Conservation (phyloP, 2,888 invertebrate species). For the Liposcelis brunnea region DNA sequence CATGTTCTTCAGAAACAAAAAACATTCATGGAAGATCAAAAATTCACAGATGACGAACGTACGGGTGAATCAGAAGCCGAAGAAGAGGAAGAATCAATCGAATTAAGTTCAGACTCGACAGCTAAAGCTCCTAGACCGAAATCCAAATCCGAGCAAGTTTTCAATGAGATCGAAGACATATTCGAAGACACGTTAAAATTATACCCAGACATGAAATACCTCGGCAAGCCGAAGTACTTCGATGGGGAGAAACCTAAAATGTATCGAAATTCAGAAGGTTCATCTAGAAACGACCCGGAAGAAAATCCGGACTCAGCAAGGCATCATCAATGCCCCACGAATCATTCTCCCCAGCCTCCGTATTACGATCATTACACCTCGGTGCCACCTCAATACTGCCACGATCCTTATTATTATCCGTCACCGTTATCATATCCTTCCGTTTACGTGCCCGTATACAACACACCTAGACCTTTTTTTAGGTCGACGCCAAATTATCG, state of each 20-base stretch:
- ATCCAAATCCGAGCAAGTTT: not conserved
- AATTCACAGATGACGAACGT: no score
- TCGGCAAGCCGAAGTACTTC: not conserved
- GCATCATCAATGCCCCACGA: slow-evolving; percentile 1
- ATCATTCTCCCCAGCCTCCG: not conserved
- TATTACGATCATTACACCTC: not conserved
- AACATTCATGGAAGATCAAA: not conserved
- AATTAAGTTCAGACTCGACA: not conserved
- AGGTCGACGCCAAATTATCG: not conserved
- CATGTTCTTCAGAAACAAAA: not conserved
- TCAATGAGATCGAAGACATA: not conserved
- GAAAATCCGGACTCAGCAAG: no score
- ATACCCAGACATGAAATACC: not conserved
- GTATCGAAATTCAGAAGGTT: no score
- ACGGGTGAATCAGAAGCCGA: no score
- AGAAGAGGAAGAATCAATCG: not conserved
- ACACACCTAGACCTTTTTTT: not conserved
- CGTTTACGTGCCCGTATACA: slow-evolving; percentile 2
- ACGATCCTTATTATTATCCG: not conserved
- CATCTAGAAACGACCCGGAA: no score
- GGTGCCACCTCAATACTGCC: not conserved
- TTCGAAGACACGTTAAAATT: slow-evolving; percentile 4
- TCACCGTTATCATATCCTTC: not conserved
- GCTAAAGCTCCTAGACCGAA: not conserved
- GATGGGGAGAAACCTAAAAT: no score